Evolutionary conservation across 2,797 vertebrate genomes (phyloP).

Genomic region (Esox masquinongy): DNA sequence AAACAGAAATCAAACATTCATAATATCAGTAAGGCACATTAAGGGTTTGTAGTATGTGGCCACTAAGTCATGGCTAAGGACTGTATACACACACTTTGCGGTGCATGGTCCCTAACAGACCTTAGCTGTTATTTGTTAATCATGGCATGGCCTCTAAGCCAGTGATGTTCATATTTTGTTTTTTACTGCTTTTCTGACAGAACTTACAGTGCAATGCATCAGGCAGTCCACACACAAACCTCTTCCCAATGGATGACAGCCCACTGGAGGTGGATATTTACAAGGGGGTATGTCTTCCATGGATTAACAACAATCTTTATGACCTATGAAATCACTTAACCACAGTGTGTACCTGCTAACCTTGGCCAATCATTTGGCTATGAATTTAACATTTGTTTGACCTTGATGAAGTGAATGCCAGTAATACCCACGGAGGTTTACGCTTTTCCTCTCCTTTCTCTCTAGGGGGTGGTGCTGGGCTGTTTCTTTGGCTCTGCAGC

Average conservation of each 20-base stretch:
- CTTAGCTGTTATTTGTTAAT: background rate
- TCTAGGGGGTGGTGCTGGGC: slow-evolving; percentile 84
- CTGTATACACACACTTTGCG: no score
- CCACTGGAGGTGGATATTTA: slow-evolving; percentile 92
- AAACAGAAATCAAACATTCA: no score
- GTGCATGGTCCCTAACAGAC: no score
- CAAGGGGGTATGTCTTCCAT: slow-evolving; percentile 81
- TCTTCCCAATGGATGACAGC: slow-evolving; percentile 82
- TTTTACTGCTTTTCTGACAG: slow-evolving; percentile 62
- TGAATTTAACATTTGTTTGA: background rate
- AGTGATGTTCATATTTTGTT: background rate
- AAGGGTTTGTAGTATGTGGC: no score
- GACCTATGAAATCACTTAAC: background rate
- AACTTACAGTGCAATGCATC: slow-evolving; percentile 65
- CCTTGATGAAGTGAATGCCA: background rate
- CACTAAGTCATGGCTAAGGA: no score
- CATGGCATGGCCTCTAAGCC: background rate
- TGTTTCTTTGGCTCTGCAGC: slow-evolving; percentile 92
- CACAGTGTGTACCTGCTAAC: background rate
- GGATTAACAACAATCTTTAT: background rate
- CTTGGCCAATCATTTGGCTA: background rate
- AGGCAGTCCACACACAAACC: slow-evolving; percentile 70
- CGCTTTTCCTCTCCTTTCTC: background rate
- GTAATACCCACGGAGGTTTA: background rate
- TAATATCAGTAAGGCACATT: no score